These are phyloP conservation scores for Zeuzera pyrina DNA, from an alignment of 2,888 invertebrate species.

Conservation along the genomic window DNA sequence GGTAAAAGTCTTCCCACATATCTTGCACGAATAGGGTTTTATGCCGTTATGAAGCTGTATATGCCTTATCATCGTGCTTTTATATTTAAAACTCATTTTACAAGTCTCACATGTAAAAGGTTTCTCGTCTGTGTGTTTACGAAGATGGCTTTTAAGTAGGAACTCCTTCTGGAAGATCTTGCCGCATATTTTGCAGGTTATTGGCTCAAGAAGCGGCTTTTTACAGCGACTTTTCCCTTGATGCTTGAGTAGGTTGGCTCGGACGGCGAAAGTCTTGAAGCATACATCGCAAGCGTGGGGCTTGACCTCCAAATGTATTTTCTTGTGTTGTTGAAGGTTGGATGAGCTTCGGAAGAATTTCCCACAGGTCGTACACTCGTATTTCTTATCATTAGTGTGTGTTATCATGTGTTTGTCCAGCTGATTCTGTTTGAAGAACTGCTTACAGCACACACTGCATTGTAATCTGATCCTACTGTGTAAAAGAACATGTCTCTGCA, in stretches of 20 bases:
- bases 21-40: constrained; percentile 24
- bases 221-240: constrained; percentile 16
- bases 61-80: constrained; percentile 38
- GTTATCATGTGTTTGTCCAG: constrained; percentile 14
- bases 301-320: constrained; percentile 22
- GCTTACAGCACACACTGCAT: not conserved
- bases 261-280: constrained; percentile 19
- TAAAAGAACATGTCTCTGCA: constrained; percentile 16
- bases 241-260: constrained; percentile 23
- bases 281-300: constrained; percentile 25
- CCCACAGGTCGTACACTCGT: constrained; percentile 26
- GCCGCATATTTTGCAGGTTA: constrained; percentile 21
- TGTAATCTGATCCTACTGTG: constrained; percentile 14
- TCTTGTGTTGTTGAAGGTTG: constrained; percentile 32
- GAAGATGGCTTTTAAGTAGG: constrained; percentile 23
- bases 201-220: constrained; percentile 9
- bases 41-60: constrained; percentile 30
- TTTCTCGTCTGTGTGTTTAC: constrained; percentile 20
- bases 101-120: constrained; percentile 24
- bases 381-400: constrained; percentile 19
- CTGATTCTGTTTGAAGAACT: constrained; percentile 8
- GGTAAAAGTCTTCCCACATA: constrained; percentile 27
- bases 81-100: constrained; percentile 34
- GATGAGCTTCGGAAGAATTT: constrained; percentile 30
- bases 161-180: constrained; percentile 24